Conservation (phyloP, 2,888 invertebrate species). For the Harpalus rufipes region DNA sequence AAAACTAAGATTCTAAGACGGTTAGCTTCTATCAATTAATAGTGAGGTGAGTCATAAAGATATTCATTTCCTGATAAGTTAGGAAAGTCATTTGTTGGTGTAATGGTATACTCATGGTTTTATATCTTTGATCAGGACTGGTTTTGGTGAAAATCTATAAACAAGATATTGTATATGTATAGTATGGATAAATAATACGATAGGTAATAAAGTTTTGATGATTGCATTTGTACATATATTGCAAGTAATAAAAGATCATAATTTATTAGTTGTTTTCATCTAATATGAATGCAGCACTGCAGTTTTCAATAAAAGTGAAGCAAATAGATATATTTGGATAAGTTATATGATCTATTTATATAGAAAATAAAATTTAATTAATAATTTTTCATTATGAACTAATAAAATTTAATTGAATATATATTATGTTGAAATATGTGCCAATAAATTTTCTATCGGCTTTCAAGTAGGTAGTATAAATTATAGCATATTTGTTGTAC, state of each 20-base stretch:
- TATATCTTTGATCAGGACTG: neutral
- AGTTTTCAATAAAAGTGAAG: no score
- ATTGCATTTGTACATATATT: neutral
- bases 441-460: no score
- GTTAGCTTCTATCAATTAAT: conserved; percentile 11
- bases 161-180: neutral
- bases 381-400: no score
- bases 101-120: neutral
- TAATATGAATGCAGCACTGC: neutral
- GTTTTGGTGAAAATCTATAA: neutral
- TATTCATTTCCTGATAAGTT: neutral
- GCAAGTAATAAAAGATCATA: neutral
- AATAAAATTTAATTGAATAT: no score
- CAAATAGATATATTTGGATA: no score
- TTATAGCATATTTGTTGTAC: no score
- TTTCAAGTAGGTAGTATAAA: no score
- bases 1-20: conserved; percentile 11
- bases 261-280: neutral
- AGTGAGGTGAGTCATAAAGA: neutral
- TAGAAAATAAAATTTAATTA: no score
- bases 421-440: no score
- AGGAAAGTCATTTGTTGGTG: neutral
- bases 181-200: neutral
- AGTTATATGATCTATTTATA: no score
- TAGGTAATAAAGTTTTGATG: neutral